Percentiles rank a stretch among this genome's conserved stretches.
phyloP scores from a whole-genome alignment of 2,888 invertebrate species.

The Pterostichus niger region DNA sequence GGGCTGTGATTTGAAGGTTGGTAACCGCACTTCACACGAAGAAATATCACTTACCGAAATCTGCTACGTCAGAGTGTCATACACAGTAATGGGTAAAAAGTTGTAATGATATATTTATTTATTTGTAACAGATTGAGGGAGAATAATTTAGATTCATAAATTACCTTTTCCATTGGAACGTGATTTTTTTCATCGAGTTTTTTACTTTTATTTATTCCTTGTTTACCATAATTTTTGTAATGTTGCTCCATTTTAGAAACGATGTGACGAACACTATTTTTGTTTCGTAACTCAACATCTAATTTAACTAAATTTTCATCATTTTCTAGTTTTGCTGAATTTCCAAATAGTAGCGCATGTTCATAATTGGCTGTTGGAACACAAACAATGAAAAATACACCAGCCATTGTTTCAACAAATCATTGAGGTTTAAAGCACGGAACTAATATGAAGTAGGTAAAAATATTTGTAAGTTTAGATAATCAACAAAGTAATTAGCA shows the following conservation, averaged over 20 bases:
- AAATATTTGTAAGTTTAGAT: neutral
- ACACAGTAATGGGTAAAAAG: too few species aligned
- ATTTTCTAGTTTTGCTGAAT: slow-evolving; percentile 68
- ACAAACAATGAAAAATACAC: slow-evolving; percentile 85
- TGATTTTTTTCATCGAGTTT: slow-evolving; percentile 78
- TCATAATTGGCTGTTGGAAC: slow-evolving; percentile 85
- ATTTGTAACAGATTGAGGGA: too few species aligned
- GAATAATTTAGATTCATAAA: neutral
- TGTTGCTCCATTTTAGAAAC: slow-evolving; percentile 47
- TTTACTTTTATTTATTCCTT: slow-evolving; percentile 70
- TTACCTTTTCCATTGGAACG: slow-evolving; percentile 85
- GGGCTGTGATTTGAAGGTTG: too few species aligned
- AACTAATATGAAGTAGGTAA: neutral
- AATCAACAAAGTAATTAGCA: slow-evolving; percentile 43
- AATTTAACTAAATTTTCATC: slow-evolving; percentile 75
- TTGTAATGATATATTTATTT: too few species aligned
- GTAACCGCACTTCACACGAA: too few species aligned
- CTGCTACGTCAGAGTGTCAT: too few species aligned
- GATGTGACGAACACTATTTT: slow-evolving; percentile 55
- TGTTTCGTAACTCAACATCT: slow-evolving; percentile 77
- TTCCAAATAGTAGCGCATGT: slow-evolving; percentile 80
- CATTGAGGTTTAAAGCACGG: slow-evolving; percentile 2
- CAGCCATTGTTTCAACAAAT: slow-evolving; percentile 70
- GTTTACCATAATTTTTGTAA: slow-evolving; percentile 39
- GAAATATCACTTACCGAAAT: too few species aligned